A percentile compares a stretch with the other conserved stretches of the same genome.
phyloP scores from a whole-genome alignment of 2,113 vertebrate genomes.

The Indicator indicator region DNA sequence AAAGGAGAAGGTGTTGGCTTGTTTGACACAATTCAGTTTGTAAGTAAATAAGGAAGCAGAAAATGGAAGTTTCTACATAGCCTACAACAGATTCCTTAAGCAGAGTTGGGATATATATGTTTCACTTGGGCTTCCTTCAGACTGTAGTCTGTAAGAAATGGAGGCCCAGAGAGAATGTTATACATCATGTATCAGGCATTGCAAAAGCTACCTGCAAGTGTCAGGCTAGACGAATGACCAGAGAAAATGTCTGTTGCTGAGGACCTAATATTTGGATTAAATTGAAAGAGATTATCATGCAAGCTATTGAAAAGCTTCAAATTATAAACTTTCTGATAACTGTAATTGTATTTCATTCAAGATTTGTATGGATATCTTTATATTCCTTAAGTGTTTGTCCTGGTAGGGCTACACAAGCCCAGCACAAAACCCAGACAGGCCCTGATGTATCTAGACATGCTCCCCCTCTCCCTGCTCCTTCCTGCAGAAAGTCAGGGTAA shows the following conservation, averaged over 20 bases:
- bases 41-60: background rate
- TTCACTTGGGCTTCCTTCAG: background rate
- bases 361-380: background rate
- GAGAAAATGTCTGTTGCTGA: background rate
- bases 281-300: background rate
- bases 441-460: too few species aligned
- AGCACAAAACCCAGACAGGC: too few species aligned
- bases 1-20: background rate
- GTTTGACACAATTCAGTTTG: background rate
- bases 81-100: background rate
- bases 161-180: background rate
- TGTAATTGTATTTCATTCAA: conserved; percentile 1
- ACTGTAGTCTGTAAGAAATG: background rate
- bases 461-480: too few species aligned
- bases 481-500: too few species aligned
- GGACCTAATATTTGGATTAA: background rate
- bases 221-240: background rate
- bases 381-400: background rate
- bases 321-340: background rate
- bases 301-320: background rate
- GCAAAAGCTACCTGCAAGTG: background rate
- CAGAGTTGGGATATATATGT: background rate
- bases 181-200: background rate
- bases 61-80: background rate
- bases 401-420: too few species aligned